These are phyloP conservation scores for Dryobates pubescens DNA, from an alignment of 2,797 vertebrate species.

Conservation along the genomic window DNA sequence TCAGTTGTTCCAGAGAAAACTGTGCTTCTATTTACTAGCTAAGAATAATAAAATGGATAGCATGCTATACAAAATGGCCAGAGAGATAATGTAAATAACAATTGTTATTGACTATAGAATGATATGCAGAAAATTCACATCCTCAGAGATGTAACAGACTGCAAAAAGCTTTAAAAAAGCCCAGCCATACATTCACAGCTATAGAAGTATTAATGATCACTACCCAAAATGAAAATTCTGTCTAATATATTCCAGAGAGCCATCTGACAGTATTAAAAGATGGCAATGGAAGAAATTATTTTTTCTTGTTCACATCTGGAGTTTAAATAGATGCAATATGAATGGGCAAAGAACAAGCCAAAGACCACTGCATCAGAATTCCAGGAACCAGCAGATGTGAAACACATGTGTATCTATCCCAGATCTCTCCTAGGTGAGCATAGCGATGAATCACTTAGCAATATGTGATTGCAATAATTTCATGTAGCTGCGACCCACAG, in stretches of 20 bases:
- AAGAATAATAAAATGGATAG: slow-evolving; percentile 42
- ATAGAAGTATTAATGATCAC: neutral
- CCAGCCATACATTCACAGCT: neutral
- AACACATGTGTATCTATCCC: neutral
- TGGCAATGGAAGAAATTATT: slow-evolving; percentile 55
- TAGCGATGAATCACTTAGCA: neutral
- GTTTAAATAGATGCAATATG: slow-evolving; percentile 34
- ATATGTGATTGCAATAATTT: neutral
- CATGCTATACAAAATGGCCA: neutral
- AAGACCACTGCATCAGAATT: slow-evolving; percentile 39
- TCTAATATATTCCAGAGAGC: neutral
- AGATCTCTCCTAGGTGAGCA: slow-evolving; percentile 19
- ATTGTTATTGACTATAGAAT: neutral
- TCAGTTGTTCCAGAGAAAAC: slow-evolving; percentile 35
- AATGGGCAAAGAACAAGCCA: slow-evolving; percentile 20
- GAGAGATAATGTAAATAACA: slow-evolving; percentile 3
- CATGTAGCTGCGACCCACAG: neutral
- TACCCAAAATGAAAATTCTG: neutral
- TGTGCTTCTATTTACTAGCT: slow-evolving; percentile 4
- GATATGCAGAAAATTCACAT: neutral
- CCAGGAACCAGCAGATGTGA: slow-evolving; percentile 39
- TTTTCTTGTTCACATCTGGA: slow-evolving; percentile 53
- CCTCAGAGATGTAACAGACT: neutral
- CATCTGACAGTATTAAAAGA: slow-evolving; percentile 14
- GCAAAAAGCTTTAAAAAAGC: neutral